Conservation (phyloP, 64 coral and sea anemone species). For the Montipora foliosa region DNA sequence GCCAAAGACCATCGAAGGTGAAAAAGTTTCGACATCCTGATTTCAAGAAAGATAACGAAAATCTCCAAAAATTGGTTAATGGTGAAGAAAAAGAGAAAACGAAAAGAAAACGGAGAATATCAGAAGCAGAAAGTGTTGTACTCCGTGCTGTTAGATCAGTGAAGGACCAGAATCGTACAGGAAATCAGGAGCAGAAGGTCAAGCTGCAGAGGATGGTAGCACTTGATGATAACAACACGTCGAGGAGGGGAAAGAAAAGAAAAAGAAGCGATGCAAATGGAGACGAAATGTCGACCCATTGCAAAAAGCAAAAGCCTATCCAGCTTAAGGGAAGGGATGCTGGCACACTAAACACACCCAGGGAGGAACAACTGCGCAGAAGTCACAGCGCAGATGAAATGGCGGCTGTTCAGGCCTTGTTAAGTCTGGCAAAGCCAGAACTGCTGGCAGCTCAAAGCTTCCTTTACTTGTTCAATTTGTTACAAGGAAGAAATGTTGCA, state of each 20-base stretch:
- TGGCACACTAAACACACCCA: neutral
- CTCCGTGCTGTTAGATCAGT: neutral
- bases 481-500: neutral
- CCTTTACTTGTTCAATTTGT: neutral
- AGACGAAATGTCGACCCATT: neutral
- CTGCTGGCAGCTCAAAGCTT: neutral
- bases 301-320: neutral
- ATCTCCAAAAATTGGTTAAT: neutral
- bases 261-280: neutral
- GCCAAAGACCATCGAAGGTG: neutral
- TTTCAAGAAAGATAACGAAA: neutral
- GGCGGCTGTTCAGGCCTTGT: neutral
- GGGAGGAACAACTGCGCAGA: neutral
- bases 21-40: slow-evolving; percentile 5
- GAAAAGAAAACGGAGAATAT: neutral
- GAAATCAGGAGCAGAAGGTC: neutral
- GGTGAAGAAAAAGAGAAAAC: neutral
- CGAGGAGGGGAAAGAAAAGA: neutral
- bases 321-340: neutral
- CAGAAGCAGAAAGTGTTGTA: neutral
- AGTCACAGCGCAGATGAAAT: neutral
- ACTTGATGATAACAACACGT: neutral
- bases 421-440: neutral
- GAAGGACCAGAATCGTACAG: neutral
- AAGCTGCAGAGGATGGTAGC: neutral